Evolutionary conservation across 2,797 vertebrate species (phyloP).

Genomic region (Iguana delicatissima): DNA sequence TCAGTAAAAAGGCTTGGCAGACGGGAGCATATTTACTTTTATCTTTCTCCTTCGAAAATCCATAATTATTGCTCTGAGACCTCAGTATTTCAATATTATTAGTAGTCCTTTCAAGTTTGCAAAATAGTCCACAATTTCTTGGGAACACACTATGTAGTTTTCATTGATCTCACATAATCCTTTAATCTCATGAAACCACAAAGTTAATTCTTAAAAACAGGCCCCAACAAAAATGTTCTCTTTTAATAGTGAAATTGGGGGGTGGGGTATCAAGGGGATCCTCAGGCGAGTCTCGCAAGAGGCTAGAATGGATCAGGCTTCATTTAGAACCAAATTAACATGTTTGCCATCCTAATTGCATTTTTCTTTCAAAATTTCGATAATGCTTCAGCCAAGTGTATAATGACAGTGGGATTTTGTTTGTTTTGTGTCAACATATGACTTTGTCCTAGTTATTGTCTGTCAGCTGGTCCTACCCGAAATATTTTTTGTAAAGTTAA

Average conservation of each 20-base stretch:
- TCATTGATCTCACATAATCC: slow-evolving; percentile 70
- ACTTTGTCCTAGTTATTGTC: neutral
- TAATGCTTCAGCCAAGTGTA: neutral
- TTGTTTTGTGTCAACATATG: neutral
- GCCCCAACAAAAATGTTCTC: slow-evolving; percentile 43
- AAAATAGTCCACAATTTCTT: slow-evolving; percentile 71
- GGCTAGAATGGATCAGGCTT: slow-evolving; percentile 49
- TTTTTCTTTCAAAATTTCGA: neutral
- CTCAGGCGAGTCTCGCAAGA: slow-evolving; percentile 43
- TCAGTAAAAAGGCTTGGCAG: slow-evolving; percentile 31
- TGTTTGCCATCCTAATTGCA: neutral
- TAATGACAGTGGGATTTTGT: neutral
- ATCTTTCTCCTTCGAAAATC: slow-evolving; percentile 66
- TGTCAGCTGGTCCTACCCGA: neutral
- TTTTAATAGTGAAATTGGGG: slow-evolving; percentile 53
- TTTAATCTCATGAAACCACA: slow-evolving; percentile 71
- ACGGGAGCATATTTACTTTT: slow-evolving; percentile 59
- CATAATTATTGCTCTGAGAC: slow-evolving; percentile 60
- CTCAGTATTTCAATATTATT: slow-evolving; percentile 33
- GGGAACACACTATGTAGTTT: slow-evolving; percentile 67
- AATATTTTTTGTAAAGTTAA: neutral
- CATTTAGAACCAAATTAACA: slow-evolving; percentile 34
- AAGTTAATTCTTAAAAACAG: slow-evolving; percentile 72
- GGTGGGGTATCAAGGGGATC: neutral
- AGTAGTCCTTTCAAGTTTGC: slow-evolving; percentile 51